Evolutionary conservation across 23 tunicate species (phyloP).

Genomic region (Ascidia mentula): DNA sequence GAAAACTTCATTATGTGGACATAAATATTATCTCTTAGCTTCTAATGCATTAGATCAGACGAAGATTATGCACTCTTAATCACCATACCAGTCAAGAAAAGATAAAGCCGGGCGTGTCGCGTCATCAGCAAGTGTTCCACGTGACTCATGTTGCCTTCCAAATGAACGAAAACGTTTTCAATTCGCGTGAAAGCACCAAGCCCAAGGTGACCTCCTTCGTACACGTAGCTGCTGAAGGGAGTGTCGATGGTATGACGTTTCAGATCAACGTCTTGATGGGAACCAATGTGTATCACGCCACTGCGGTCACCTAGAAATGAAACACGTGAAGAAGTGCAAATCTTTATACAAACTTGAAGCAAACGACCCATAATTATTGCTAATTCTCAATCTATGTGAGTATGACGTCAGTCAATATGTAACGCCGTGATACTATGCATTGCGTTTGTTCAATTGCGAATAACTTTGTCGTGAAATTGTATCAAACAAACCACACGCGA

Average conservation of each 20-base stretch:
- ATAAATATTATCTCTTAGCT: too few species aligned
- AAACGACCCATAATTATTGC: not conserved
- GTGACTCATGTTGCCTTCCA: constrained; percentile 27
- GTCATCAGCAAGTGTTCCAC: constrained; percentile 24
- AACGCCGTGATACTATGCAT: too few species aligned
- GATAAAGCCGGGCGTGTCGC: not conserved
- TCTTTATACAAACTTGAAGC: not conserved
- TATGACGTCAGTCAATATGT: too few species aligned
- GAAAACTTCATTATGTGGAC: too few species aligned
- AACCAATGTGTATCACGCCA: constrained; percentile 23
- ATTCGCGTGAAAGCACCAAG: constrained; percentile 1
- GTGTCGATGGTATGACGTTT: constrained; percentile 21
- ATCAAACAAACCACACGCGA: too few species aligned
- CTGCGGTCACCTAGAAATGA: constrained; percentile 13
- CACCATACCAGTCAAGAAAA: constrained; percentile 25
- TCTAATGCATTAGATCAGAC: too few species aligned
- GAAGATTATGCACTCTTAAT: too few species aligned
- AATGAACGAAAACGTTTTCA: constrained; percentile 21
- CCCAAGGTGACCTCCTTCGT: constrained; percentile 21
- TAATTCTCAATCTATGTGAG: too few species aligned
- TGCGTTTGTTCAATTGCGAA: too few species aligned
- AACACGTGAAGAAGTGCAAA: not conserved
- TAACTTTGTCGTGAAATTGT: too few species aligned
- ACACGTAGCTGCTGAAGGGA: constrained; percentile 31
- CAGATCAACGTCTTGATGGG: constrained; percentile 22